Conservation (phyloP, 2,113 vertebrate genomes). For the Pterocles burchelli region DNA sequence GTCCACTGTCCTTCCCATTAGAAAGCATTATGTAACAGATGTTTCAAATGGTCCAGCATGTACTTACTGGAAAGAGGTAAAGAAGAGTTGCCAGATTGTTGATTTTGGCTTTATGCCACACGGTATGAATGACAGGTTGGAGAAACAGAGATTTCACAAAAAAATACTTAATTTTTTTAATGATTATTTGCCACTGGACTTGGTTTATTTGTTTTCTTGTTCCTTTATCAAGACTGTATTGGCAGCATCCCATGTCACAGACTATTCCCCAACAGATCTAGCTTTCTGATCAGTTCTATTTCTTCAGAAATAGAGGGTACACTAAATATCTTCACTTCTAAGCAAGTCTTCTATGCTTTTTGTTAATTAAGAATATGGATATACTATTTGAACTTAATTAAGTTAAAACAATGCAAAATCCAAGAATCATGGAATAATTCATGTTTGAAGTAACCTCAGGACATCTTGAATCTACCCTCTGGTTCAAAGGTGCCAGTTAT, state of each 20-base stretch:
- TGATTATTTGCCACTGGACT: neutral
- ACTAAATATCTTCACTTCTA: neutral
- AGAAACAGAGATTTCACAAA: neutral
- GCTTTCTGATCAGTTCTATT: neutral
- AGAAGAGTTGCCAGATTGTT: neutral
- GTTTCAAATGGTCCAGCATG: neutral
- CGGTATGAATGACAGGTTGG: neutral
- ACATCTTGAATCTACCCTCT: neutral
- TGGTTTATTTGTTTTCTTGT: neutral
- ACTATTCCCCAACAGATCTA: neutral
- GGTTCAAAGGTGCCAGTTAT: neutral
- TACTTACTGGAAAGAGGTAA: conserved; percentile 12
- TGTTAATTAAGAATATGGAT: neutral
- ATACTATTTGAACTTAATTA: neutral
- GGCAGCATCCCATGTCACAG: neutral
- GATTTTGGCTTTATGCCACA: conserved; percentile 17
- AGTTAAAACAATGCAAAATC: neutral
- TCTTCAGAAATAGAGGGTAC: neutral
- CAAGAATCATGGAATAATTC: neutral
- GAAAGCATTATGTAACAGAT: conserved; percentile 16
- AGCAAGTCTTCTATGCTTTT: neutral
- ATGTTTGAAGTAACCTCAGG: neutral
- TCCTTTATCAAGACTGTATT: neutral
- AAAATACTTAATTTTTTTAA: neutral
- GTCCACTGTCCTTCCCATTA: neutral